These are phyloP conservation scores for Coptodon rendalli DNA, from an alignment of 2,113 vertebrate species.

Conservation along the genomic window DNA sequence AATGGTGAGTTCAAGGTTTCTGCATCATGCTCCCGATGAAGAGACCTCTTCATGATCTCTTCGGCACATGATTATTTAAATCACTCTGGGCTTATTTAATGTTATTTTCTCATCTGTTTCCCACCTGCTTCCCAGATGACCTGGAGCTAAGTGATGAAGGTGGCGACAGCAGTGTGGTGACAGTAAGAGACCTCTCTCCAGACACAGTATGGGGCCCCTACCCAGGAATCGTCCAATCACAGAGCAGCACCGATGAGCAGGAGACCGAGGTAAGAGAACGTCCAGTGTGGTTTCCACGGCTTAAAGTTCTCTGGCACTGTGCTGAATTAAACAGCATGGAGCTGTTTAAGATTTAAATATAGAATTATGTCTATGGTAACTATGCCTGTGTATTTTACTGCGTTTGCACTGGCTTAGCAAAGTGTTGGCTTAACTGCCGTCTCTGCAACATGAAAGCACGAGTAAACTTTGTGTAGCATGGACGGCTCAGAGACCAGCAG, in stretches of 20 bases:
- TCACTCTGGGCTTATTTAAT: background rate
- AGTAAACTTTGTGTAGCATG: too few species aligned
- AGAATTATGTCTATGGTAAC: background rate
- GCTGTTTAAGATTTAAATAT: background rate
- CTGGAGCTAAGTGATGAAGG: slow-evolving; percentile 68
- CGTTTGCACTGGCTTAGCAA: background rate
- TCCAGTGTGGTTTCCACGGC: background rate
- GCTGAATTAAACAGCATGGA: background rate
- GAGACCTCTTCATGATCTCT: background rate
- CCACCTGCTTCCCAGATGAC: slow-evolving; percentile 57
- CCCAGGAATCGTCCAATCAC: slow-evolving; percentile 75
- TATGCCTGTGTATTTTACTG: background rate
- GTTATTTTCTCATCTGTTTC: background rate
- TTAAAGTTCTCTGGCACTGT: background rate
- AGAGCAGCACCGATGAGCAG: slow-evolving; percentile 13
- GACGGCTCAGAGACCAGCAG: accelerated
- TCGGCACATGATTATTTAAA: background rate
- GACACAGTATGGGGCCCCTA: slow-evolving; percentile 87
- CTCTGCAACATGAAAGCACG: background rate
- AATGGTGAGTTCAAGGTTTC: background rate
- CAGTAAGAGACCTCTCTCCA: slow-evolving; percentile 59
- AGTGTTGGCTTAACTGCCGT: background rate
- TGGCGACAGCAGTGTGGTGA: slow-evolving; percentile 63
- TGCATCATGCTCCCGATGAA: accelerated
- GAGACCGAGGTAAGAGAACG: slow-evolving; percentile 44